Evolutionary conservation across 2,113 vertebrate genomes (phyloP).

Genomic region (Anoura caudifer): DNA sequence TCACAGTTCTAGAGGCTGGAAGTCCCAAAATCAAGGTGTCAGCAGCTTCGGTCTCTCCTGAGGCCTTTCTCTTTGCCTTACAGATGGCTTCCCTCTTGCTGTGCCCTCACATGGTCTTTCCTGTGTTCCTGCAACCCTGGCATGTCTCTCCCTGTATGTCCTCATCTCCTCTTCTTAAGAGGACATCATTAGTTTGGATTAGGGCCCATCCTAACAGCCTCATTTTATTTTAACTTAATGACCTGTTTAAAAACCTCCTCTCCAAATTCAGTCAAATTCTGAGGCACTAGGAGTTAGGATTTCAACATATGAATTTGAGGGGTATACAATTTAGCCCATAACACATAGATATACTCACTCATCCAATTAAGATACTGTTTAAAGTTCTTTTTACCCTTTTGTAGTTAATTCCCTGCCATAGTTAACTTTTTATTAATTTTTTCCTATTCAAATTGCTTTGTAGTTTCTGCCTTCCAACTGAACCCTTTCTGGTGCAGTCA

Average conservation of each 20-base stretch:
- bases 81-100: neutral
- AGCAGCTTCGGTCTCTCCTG: neutral
- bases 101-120: neutral
- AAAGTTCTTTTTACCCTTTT: neutral
- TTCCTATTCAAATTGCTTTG: neutral
- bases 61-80: neutral
- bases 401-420: neutral
- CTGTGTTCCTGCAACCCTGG: rapidly evolving
- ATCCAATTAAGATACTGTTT: neutral
- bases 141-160: too few species aligned
- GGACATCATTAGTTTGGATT: neutral
- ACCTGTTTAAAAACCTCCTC: neutral
- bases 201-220: neutral
- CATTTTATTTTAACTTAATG: neutral
- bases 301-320: neutral
- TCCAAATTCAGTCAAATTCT: neutral
- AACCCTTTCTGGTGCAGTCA: neutral
- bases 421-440: neutral
- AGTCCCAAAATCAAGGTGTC: neutral
- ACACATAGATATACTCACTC: neutral
- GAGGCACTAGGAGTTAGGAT: neutral
- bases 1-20: neutral
- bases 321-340: neutral
- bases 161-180: neutral
- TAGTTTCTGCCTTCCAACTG: neutral